A percentile compares a stretch with the other conserved stretches of the same genome.
Conservation (phyloP, 2,888 invertebrate genomes). For the Fissipunctia ypsillon region DNA sequence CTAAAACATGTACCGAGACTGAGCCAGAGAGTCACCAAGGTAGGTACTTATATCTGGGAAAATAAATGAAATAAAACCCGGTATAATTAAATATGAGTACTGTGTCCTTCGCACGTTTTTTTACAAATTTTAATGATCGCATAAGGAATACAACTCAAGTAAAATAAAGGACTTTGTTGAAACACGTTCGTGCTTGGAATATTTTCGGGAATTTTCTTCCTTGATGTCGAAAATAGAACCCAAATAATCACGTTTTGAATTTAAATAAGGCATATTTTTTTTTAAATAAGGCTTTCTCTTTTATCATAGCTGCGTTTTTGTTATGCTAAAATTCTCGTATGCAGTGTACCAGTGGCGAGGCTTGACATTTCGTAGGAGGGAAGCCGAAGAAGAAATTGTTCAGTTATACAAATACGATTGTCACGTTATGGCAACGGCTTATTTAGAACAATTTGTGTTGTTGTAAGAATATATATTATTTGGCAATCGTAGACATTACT, state of each 20-base stretch:
- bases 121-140: constrained; percentile 54
- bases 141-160: constrained; percentile 38
- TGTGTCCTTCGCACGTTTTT: constrained; percentile 45
- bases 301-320: neutral
- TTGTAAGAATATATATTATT: too few species aligned
- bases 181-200: constrained; percentile 47
- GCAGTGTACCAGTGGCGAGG: too few species aligned
- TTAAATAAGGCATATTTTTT: neutral
- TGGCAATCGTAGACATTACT: too few species aligned
- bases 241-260: constrained; percentile 7
- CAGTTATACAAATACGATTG: too few species aligned
- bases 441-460: too few species aligned
- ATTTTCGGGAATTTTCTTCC: constrained; percentile 21
- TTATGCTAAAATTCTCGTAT: neutral
- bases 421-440: too few species aligned
- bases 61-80: constrained; percentile 47
- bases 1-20: constrained; percentile 7
- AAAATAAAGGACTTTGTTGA: constrained; percentile 38
- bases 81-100: constrained; percentile 51
- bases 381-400: too few species aligned
- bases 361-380: too few species aligned
- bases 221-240: constrained; percentile 15
- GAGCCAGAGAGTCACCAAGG: constrained; percentile 28
- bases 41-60: constrained; percentile 26
- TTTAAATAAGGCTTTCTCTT: neutral